Percentiles rank a stretch among this genome's conserved stretches.
These are phyloP conservation scores for Felis chaus DNA, from an alignment of 2,113 vertebrate genomes.

Conservation along the genomic window DNA sequence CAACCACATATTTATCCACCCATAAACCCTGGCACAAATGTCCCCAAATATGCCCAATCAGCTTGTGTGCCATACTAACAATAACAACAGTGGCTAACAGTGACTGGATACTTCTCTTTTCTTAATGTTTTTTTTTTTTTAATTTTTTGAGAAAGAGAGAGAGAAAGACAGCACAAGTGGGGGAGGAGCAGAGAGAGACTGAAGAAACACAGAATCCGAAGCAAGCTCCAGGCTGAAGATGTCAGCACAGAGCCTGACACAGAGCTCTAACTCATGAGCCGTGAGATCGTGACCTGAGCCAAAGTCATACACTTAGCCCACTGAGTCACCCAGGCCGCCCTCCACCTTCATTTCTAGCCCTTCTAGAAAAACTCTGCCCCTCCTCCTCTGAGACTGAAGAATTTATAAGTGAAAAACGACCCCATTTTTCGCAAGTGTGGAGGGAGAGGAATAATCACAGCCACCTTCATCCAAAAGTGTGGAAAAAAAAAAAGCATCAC, in stretches of 20 bases:
- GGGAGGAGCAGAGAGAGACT: too few species aligned
- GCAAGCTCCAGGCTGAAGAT: too few species aligned
- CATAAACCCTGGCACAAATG: neutral
- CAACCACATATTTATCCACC: neutral
- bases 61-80: neutral
- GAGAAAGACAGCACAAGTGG: too few species aligned
- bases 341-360: neutral
- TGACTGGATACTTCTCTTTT: neutral
- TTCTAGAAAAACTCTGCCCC: neutral
- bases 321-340: too few species aligned
- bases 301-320: too few species aligned
- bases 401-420: neutral
- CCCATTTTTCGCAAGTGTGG: neutral
- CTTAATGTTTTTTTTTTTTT: too few species aligned
- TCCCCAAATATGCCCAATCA: neutral
- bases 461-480: neutral
- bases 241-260: too few species aligned
- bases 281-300: too few species aligned
- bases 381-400: neutral
- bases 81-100: neutral
- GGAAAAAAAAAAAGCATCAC: slow-evolving; percentile 6
- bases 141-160: too few species aligned
- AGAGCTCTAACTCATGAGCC: too few species aligned
- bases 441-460: neutral
- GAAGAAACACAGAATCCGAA: too few species aligned